Evolutionary conservation across 1,140 invertebrate species (phyloP), one percentile per base, ranked within the genome.

Genomic region (Drosophila pallidifrons): DNA sequence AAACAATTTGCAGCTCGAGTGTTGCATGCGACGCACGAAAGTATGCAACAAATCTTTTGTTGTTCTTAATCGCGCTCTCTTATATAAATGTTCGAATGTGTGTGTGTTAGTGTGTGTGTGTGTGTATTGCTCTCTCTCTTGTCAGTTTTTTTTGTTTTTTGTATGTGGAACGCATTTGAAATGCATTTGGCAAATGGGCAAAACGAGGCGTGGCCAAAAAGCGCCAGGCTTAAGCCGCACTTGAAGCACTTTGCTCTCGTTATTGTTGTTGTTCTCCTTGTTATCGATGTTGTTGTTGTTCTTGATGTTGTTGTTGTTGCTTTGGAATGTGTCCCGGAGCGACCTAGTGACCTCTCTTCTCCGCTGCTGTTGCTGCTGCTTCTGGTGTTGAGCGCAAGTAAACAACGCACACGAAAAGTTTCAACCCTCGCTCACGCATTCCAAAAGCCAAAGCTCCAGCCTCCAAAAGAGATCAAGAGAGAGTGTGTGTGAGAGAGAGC

Each of bases 291-390:
- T 61, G 52, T 16, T 66, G 16, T 30, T 68, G 28, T 41, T 68
- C 35, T 10, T 45, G 20, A 16, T 69, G 59, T 58, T 43, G 58
- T 45, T 69, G 45, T 65, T 63, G 66, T 20, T 79, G 63, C 47
- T 72, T 73, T 79, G 68, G 74, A 67, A 77, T 68, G 68, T 47
- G 74, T 75, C 81, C 83, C 66, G 79, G 83, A 77, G 76, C 83
- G 83, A 88, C 83, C 83, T 85, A 88, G 76, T 88, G 81, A 88
- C 83, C 79, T 85, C 81, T 75, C 71, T 75, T 70, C 45, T 11
- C 41, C 43, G 47, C 71, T 55, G n/a, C 60, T n/a, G 30, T 6
- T 15, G 16, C 32, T 35, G 25, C 25, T 10, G 15, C 3, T 25
- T 25, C 20, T 25, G 20, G 0, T 25, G 20, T 25, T 25, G 68